Base-by-base conservation (phyloP, 64 coral and sea anemone genomes). In the Dendronephthya gigantea region DNA sequence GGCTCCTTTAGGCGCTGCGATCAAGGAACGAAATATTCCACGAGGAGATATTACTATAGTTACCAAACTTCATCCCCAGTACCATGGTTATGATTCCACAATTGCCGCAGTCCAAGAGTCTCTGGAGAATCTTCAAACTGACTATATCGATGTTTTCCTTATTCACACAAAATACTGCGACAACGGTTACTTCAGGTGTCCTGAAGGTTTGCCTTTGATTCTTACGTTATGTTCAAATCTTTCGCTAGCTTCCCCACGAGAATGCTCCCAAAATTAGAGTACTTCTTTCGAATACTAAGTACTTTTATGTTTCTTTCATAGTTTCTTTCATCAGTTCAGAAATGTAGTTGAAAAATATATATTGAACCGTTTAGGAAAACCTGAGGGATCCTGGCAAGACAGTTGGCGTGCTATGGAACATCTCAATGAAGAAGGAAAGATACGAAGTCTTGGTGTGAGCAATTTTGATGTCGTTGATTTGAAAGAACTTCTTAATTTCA, bases 351-450 rank as follows among this genome's bases (percentile, higher is more conserved):
- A 66, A 31, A 45, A 50, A 12, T 16, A 43, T 81, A n/a, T 51
- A 1, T 69, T 66, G 36, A 36, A 17, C 41, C 5, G 79, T 68
- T 2, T 49, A 93, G 95, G 87, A 17, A 92, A 98, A 34, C 92
- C 92, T 15, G 91, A 93, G 27, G 95, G 95, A 22, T 90, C 87
- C 15, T 98, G 95, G 95, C 48, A 93, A 84, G 95, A 98, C 29
- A 98, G 95, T 55, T 98, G 95, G 95, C 93, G 89, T 30, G 95
- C 95, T 2, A 98, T 98, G 95, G 95, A 98, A 36, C 89, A 93
- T 45, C 83, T 98, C 70, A 85, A 93, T 28, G 91, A 83, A 36
- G 84, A 93, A 82, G 95, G 95, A 19, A 98, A 93, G 47, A 74
- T 98, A 29, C 91, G 87, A 1, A 98, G 95, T 56, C 81, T 98